Evolutionary conservation across 2,888 invertebrate species (phyloP).

Genomic region (Caenorhabditis sp.): DNA sequence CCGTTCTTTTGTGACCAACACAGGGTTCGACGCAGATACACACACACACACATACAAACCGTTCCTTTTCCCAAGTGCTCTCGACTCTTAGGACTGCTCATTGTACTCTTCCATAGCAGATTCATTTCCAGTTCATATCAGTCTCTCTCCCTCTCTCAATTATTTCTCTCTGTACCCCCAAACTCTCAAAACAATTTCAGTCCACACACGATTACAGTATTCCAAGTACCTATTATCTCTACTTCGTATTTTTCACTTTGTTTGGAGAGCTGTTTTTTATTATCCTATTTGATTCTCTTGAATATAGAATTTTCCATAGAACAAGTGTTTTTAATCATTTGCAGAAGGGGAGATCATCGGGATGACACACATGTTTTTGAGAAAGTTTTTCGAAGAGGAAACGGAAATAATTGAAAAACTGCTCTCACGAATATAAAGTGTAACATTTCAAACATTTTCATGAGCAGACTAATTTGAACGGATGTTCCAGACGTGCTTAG

Average conservation of each 20-base stretch:
- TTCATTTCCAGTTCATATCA: slow-evolving; percentile 39
- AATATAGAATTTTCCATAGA: background rate
- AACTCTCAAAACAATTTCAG: slow-evolving; percentile 8
- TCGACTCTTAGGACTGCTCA: slow-evolving; percentile 7
- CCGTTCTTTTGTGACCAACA: slow-evolving; percentile 12
- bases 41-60: too few species aligned
- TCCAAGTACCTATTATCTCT: background rate
- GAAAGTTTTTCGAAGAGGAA: too few species aligned
- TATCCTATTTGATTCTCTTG: background rate
- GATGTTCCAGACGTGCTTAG: too few species aligned
- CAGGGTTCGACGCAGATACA: slow-evolving; percentile 17
- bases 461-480: too few species aligned
- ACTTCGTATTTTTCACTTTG: background rate
- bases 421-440: background rate
- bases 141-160: background rate
- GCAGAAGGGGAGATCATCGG: background rate
- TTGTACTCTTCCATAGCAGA: slow-evolving; percentile 6
- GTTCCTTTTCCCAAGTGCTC: background rate
- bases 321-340: background rate
- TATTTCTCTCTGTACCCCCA: slow-evolving; percentile 3
- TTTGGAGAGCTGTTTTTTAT: too few species aligned
- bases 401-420: background rate
- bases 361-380: background rate
- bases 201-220: slow-evolving; percentile 14
- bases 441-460: background rate